Conservation (phyloP, 2,113 vertebrate genomes). For the Quiscalus mexicanus region DNA sequence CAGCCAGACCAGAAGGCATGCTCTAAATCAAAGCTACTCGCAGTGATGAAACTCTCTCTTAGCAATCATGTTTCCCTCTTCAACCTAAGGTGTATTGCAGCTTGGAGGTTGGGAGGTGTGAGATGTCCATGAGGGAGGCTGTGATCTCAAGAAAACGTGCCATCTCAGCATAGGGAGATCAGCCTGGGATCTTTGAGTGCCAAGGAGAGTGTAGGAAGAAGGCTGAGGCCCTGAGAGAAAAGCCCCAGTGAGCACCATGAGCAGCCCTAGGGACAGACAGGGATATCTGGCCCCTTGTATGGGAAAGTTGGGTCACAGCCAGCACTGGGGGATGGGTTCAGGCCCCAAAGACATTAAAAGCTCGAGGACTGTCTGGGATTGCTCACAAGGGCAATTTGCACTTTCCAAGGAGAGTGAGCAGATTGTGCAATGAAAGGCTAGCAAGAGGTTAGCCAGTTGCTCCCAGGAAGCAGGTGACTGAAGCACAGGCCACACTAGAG, state of each 20-base stretch:
- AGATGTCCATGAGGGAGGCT: background rate
- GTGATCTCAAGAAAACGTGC: background rate
- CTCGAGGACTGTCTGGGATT: background rate
- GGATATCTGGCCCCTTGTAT: background rate
- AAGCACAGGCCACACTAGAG: background rate
- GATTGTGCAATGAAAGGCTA: background rate
- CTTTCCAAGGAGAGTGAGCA: background rate
- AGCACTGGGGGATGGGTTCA: background rate
- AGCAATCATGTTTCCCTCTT: background rate
- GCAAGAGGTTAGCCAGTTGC: rapidly evolving
- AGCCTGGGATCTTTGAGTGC: background rate
- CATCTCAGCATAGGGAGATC: background rate
- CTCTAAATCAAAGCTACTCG: background rate
- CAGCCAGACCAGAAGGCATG: background rate
- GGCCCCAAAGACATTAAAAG: background rate
- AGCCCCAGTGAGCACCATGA: background rate
- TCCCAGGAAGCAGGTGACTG: background rate
- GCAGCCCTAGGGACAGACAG: background rate
- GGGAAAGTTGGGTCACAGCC: background rate
- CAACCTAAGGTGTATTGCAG: background rate
- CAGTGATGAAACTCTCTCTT: background rate
- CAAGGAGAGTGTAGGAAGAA: background rate
- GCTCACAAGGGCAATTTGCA: background rate
- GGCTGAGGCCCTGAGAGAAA: background rate
- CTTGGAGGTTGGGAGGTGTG: background rate